Evolutionary conservation across 1,140 invertebrate species (phyloP), one percentile per base, ranked within the genome.

Genomic region (Holcopasites calliopsidis): DNA sequence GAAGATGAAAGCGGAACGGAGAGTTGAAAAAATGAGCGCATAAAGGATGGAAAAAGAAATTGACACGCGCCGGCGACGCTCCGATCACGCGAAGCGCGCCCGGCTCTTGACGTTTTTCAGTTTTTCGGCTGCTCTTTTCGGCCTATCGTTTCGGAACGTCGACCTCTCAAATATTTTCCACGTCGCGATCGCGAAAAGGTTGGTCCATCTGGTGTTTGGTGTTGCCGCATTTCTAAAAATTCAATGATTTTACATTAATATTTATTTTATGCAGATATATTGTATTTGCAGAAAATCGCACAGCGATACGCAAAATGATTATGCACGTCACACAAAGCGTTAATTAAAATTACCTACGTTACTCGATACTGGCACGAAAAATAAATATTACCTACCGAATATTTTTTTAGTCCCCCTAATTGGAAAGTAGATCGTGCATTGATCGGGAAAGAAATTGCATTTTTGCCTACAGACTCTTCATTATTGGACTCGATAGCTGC

Each of bases 311-410:
- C n/a, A n/a, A n/a, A n/a, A n/a, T n/a, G n/a, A n/a, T n/a, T n/a
- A n/a, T n/a, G n/a, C n/a, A n/a, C n/a, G n/a, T n/a, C n/a, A n/a
- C n/a, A n/a, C n/a, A n/a, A n/a, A n/a, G n/a, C n/a, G n/a, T n/a
- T n/a, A n/a, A n/a, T n/a, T n/a, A n/a, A n/a, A n/a, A n/a, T n/a
- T n/a, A n/a, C n/a, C n/a, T n/a, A n/a, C n/a, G n/a, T n/a, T n/a
- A n/a, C n/a, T n/a, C n/a, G n/a, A n/a, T n/a, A n/a, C n/a, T n/a
- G n/a, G n/a, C n/a, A n/a, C n/a, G n/a, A n/a, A n/a, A n/a, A n/a
- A n/a, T n/a, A n/a, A n/a, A n/a, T n/a, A 72, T 72, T 64, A 72
- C 47, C 52, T 72, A 33, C 52, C 71, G 38, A 57, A 66, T n/a
- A n/a, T n/a, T n/a, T n/a, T n/a, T n/a, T n/a, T n/a, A n/a, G n/a